Base-by-base conservation (phyloP, 2,797 vertebrate genomes). In the Limnodromus scolopaceus region DNA sequence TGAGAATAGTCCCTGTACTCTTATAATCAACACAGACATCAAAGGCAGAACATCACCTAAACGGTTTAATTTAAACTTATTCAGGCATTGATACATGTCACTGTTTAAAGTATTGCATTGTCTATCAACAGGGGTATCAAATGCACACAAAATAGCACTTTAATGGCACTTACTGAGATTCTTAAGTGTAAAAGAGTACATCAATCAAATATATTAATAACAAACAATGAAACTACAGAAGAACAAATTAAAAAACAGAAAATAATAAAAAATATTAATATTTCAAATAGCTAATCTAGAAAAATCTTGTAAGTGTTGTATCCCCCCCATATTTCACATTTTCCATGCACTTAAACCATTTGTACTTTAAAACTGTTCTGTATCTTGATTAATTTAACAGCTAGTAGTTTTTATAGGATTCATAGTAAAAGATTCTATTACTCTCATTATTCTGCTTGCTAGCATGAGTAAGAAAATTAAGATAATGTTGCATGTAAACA, bases 1-100 rank as follows among this genome's bases (percentile, higher is more conserved):
- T 75, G 22, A 91, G 43, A 77, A 54, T n/a, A 86, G 24, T 61
- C 28, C 12, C 43, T 76, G 81, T 81, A 66, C 6, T 51, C 9
- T 63, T 15, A 39, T 27, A 10, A 46, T 75, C 64, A 45, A 54
- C 15, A 43, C 9, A 92, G 53, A 66, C 22, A 49, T 74, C 30
- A 66, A 84, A 78, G 82, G 20, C 9, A 48, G 15, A 71, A 49
- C 15, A 63, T 55, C 43, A 58, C 13, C 71, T 61, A 87, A 94
- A 92, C 3, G 9, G 15, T 54, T 63, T 75, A 25, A 74, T 80
- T 94, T 91, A 80, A 95, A 89, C 10, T 36, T 61, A 28, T 36
- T 71, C 58, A 14, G 11, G 2, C 38, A 55, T 25, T 45, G 39
- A 60, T 60, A 75, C 9, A 0, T 49, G 24, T 75, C 0, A 0